Evolutionary conservation across 2,113 vertebrate species (phyloP).

Genomic region (Vulpes vulpes): DNA sequence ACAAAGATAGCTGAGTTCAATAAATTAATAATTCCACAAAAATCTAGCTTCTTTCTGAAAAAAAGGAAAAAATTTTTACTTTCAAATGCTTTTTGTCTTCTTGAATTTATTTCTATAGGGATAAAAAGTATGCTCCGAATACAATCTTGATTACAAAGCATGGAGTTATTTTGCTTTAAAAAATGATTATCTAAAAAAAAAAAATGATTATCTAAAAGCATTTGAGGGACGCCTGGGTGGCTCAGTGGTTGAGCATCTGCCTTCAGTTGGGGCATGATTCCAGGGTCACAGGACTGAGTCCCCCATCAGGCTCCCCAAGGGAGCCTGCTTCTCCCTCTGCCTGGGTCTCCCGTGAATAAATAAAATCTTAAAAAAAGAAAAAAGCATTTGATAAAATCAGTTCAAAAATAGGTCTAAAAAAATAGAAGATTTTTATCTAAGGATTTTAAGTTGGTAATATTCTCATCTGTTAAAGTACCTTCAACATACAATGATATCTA

Average conservation of each 20-base stretch:
- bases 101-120: constrained; percentile 43
- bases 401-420: not conserved
- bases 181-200: not conserved
- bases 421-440: constrained; percentile 29
- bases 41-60: constrained; percentile 37
- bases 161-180: constrained; percentile 26
- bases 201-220: too few relatives aligned
- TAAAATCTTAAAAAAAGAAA: not conserved
- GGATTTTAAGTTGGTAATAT: constrained; percentile 37
- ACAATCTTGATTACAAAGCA: constrained; percentile 22
- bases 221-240: too few relatives aligned
- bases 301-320: too few relatives aligned
- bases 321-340: too few relatives aligned
- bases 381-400: constrained; percentile 58
- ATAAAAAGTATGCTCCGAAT: constrained; percentile 21
- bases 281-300: too few relatives aligned
- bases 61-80: constrained; percentile 19
- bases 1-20: constrained; percentile 14
- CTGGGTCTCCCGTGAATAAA: too few relatives aligned
- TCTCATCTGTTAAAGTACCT: constrained; percentile 47
- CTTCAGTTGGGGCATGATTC: too few relatives aligned
- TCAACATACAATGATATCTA: not conserved
- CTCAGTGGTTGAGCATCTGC: too few relatives aligned
- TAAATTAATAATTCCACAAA: constrained; percentile 30
- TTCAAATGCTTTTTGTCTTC: constrained; percentile 38